phyloP scores from a whole-genome alignment of 2,888 invertebrate species.

The Prenolepis imparis region DNA sequence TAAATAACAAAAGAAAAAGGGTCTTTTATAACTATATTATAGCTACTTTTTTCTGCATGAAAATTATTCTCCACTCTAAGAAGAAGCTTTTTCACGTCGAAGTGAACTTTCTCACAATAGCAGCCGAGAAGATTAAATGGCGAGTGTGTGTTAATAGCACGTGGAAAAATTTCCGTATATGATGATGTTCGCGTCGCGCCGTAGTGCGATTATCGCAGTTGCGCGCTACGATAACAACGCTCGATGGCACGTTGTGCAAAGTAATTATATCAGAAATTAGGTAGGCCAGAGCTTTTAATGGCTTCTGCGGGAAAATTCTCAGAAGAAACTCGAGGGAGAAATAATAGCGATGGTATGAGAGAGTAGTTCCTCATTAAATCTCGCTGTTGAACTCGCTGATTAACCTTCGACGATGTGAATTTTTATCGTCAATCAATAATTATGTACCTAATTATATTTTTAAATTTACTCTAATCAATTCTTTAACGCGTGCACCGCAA shows the following conservation, averaged over 20 bases:
- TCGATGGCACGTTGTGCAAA: slow-evolving; percentile 22
- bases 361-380: slow-evolving; percentile 15
- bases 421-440: slow-evolving; percentile 20
- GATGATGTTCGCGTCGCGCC: slow-evolving; percentile 25
- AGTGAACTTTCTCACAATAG: slow-evolving; percentile 9
- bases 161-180: slow-evolving; percentile 22
- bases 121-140: slow-evolving; percentile 32
- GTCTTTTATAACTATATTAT: background rate
- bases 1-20: background rate
- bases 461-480: slow-evolving; percentile 11
- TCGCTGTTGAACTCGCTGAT: background rate
- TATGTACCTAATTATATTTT: background rate
- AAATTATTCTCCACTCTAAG: background rate
- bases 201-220: slow-evolving; percentile 37
- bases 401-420: background rate
- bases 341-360: slow-evolving; percentile 11
- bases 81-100: background rate
- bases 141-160: slow-evolving; percentile 33
- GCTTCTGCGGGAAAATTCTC: slow-evolving; percentile 15
- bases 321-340: background rate
- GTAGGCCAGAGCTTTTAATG: slow-evolving; percentile 37
- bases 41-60: background rate
- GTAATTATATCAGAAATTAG: slow-evolving; percentile 52
- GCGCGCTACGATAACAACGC: slow-evolving; percentile 41
- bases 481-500: background rate